A percentile compares a stretch with the other conserved stretches of the same genome.
phyloP scores from a whole-genome alignment of 2,888 invertebrate genomes.

The Platycheirus albimanus region DNA sequence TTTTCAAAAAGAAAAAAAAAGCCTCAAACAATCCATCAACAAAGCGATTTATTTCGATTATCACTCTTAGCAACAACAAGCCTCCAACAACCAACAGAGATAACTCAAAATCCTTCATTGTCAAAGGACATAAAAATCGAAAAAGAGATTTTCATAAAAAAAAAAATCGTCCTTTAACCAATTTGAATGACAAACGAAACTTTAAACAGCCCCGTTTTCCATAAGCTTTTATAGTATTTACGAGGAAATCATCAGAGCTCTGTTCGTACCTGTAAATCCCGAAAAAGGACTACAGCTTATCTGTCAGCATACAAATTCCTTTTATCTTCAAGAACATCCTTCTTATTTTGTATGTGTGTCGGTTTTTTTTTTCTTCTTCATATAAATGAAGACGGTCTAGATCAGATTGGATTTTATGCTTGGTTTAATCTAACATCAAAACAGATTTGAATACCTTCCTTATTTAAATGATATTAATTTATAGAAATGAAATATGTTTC shows the following conservation, averaged over 20 bases:
- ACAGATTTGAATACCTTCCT: not conserved
- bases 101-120: too few species aligned
- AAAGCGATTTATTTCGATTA: not conserved
- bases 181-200: constrained; percentile 12
- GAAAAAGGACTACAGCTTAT: not conserved
- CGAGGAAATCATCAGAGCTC: not conserved
- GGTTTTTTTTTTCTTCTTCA: not conserved
- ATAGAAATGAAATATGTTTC: too few species aligned
- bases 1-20: not conserved
- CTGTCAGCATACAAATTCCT: constrained; percentile 6
- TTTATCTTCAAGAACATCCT: constrained; percentile 17
- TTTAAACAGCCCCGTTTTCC: not conserved
- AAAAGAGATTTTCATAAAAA: not conserved
- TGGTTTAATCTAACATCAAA: constrained; percentile 33
- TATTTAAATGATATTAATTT: too few species aligned
- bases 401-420: constrained; percentile 35
- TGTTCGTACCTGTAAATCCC: constrained; percentile 1
- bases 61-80: too few species aligned
- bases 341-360: not conserved
- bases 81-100: too few species aligned
- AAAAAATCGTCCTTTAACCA: not conserved
- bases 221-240: constrained; percentile 3
- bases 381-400: not conserved
- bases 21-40: not conserved
- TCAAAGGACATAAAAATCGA: too few species aligned